These are phyloP conservation scores for Darevskia mixta DNA, from an alignment of 2,797 vertebrate species.

Conservation along the genomic window DNA sequence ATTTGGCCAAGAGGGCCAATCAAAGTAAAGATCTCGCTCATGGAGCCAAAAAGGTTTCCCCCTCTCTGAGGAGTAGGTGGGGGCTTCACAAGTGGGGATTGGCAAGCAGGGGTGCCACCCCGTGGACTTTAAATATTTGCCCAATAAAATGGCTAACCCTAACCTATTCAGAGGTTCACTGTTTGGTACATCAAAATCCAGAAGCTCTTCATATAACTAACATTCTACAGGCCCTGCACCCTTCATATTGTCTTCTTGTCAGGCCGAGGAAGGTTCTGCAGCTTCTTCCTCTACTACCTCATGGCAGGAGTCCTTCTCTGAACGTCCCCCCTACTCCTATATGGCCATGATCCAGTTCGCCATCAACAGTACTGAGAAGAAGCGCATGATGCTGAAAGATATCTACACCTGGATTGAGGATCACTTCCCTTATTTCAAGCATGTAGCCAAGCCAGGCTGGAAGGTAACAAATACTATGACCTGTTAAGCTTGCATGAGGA, in stretches of 20 bases:
- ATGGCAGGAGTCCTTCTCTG: slow-evolving; percentile 76
- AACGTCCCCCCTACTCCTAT: slow-evolving; percentile 95
- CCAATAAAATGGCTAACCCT: accelerated
- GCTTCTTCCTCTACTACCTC: slow-evolving; percentile 24
- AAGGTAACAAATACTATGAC: slow-evolving; percentile 83
- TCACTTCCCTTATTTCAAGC: slow-evolving; percentile 94
- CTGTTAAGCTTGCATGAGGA: not conserved
- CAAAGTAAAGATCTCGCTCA: no score
- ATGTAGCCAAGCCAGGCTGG: slow-evolving; percentile 94
- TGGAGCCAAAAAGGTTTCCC: no score
- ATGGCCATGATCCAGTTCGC: slow-evolving; percentile 99
- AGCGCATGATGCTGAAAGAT: slow-evolving; percentile 94
- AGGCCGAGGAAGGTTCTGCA: slow-evolving; percentile 69
- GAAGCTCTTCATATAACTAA: not conserved
- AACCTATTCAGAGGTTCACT: not conserved
- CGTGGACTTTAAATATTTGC: not conserved
- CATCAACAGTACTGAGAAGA: slow-evolving; percentile 91
- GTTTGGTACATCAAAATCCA: not conserved
- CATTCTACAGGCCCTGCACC: not conserved
- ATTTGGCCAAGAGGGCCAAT: no score
- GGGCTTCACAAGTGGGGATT: no score
- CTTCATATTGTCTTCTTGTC: not conserved
- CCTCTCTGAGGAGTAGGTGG: no score
- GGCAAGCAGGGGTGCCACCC: no score
- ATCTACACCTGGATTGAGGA: slow-evolving; percentile 97